Base-by-base conservation (phyloP, 2,797 vertebrate genomes). In the Harpagifer antarcticus region DNA sequence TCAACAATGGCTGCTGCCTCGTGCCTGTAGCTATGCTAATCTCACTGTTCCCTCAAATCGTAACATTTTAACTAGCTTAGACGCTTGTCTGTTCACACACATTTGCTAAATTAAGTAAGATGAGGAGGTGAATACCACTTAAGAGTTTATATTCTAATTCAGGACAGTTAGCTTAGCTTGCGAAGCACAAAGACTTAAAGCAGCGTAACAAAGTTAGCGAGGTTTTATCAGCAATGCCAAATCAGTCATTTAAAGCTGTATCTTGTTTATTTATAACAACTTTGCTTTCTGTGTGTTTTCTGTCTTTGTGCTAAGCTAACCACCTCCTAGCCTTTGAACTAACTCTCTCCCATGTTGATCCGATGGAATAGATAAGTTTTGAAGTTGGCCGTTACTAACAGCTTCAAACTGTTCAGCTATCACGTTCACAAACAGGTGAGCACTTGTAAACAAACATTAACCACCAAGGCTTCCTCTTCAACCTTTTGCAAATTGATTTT, bases 401-500 rank as follows among this genome's bases (percentile, higher is more conserved):
- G 10, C 7, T n/a, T 15, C 20, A 47, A 52, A 33, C 7, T 16
- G 40, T 47, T 19, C 50, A 48, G 27, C 20, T 45, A 31, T 52
- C 27, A 66, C 50, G 44, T 57, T 20, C 72, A 60, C 64, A 33
- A 43, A 42, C 60, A 42, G 66, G 37, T 48, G 27, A 65, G 20
- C 44, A 31, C 76, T n/a, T 5, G 4, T 5, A 60, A 31, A 27
- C 48, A 47, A 15, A 7, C 44, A 68, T 48, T 19, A 43, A 31
- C 23, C 10, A 23, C 45, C 56, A 13, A 12, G 52, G 68, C 62
- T 74, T 76, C 78, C 88, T 83, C 68, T 76, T 67, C 74, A 84
- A 78, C 80, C 82, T 83, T 87, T 88, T 89, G 84, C 59, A 12
- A 71, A 90, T 89, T 74, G 88, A 92, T 93, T 92, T 87, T 86